These are phyloP conservation scores for Plecturocebus donacophilus DNA, from an alignment of 2,113 vertebrate genomes.

Conservation along the genomic window DNA sequence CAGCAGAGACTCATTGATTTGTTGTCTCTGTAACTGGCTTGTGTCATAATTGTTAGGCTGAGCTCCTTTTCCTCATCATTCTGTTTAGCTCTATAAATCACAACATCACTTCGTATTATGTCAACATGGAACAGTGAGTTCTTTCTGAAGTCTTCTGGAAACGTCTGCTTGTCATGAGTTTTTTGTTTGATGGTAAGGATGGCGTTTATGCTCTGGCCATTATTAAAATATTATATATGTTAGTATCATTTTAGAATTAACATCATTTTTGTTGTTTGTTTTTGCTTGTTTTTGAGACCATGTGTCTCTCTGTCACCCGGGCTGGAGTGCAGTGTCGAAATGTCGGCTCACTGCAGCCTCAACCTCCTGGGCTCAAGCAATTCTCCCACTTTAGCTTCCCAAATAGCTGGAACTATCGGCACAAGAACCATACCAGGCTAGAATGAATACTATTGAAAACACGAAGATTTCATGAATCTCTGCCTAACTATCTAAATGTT, in stretches of 20 bases:
- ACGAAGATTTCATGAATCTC: background rate
- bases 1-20: background rate
- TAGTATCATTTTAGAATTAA: background rate
- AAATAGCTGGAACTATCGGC: no score
- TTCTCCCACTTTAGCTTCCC: no score
- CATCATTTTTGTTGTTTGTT: background rate
- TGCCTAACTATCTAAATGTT: background rate
- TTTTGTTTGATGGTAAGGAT: background rate
- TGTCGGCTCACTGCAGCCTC: no score
- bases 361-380: no score
- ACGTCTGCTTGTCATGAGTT: background rate
- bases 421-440: no score
- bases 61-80: background rate
- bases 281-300: no score
- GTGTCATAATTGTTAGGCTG: background rate
- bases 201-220: background rate
- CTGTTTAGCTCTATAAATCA: background rate
- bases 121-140: background rate
- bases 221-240: background rate
- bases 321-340: no score
- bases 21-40: background rate
- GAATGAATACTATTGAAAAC: background rate
- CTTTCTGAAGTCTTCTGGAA: slow-evolving; percentile 29
- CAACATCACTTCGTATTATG: background rate
- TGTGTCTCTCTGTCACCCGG: no score